phyloP scores from a whole-genome alignment of 2,113 vertebrate species.

The Psilopogon haemacephalus region DNA sequence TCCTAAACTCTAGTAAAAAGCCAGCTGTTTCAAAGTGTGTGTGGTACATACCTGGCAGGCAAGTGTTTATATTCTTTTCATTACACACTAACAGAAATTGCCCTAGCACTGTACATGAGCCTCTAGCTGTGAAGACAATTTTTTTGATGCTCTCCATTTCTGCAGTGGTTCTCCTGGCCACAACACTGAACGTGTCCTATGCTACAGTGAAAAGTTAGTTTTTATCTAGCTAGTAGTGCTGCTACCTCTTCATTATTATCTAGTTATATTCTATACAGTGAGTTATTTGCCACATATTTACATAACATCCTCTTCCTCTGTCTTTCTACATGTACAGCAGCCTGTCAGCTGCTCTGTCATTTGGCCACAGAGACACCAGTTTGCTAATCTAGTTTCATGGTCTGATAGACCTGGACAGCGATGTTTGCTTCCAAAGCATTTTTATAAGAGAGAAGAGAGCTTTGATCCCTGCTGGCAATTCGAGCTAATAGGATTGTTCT shows the following conservation, averaged over 20 bases:
- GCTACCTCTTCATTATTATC: neutral
- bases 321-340: neutral
- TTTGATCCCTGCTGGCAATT: neutral
- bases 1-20: neutral
- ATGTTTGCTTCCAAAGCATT: slow-evolving; percentile 38
- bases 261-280: slow-evolving; percentile 26
- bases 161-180: neutral
- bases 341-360: slow-evolving; percentile 11
- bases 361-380: slow-evolving; percentile 21
- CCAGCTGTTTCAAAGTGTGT: neutral
- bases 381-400: slow-evolving; percentile 57
- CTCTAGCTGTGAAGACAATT: neutral
- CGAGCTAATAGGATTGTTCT: slow-evolving; percentile 9
- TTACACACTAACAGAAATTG: neutral
- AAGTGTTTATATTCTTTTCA: neutral
- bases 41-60: neutral
- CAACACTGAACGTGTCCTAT: neutral
- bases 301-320: neutral
- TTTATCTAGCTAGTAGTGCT: neutral
- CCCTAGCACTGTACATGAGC: neutral
- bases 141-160: neutral
- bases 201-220: neutral
- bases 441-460: neutral
- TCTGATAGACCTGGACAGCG: slow-evolving; percentile 50
- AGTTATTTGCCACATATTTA: slow-evolving; percentile 34